A percentile compares a stretch with the other conserved stretches of the same genome.
Conservation (phyloP, 2,888 invertebrate genomes). For the Tachina fera region DNA sequence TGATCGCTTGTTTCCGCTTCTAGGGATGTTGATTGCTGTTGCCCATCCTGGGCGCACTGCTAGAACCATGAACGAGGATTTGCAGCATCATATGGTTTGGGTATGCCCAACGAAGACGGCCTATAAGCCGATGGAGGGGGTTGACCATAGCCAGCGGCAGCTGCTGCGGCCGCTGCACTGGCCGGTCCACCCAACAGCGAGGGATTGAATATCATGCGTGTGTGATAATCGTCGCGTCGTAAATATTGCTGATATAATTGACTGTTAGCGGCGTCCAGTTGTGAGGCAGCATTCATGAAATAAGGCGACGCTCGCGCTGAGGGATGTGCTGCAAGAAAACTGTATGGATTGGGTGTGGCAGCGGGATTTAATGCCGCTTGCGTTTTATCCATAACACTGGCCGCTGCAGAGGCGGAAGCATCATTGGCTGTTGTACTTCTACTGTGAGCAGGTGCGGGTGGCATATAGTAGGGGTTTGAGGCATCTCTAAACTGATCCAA, state of each 20-base stretch:
- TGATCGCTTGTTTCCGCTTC: constrained; percentile 73
- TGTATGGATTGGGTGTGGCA: constrained; percentile 83
- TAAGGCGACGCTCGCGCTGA: constrained; percentile 84
- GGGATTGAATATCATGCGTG: constrained; percentile 85
- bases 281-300: constrained; percentile 84
- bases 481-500: constrained; percentile 87
- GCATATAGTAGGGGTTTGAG: constrained; percentile 86
- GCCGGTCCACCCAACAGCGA: constrained; percentile 82
- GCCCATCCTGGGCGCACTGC: constrained; percentile 78
- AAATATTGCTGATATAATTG: constrained; percentile 90
- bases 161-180: constrained; percentile 86
- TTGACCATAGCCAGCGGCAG: constrained; percentile 85
- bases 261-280: constrained; percentile 86
- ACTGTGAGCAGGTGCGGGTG: constrained; percentile 82
- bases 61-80: constrained; percentile 89
- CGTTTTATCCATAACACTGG: constrained; percentile 82
- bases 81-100: constrained; percentile 90
- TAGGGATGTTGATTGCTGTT: constrained; percentile 59
- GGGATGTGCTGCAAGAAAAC: constrained; percentile 85
- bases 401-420: constrained; percentile 68
- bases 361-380: constrained; percentile 81
- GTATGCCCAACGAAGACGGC: constrained; percentile 85
- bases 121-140: constrained; percentile 86
- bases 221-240: constrained; percentile 86
- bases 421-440: constrained; percentile 79